phyloP scores from a whole-genome alignment of 1,140 invertebrate genomes.

The Tetramorium alpestre region DNA sequence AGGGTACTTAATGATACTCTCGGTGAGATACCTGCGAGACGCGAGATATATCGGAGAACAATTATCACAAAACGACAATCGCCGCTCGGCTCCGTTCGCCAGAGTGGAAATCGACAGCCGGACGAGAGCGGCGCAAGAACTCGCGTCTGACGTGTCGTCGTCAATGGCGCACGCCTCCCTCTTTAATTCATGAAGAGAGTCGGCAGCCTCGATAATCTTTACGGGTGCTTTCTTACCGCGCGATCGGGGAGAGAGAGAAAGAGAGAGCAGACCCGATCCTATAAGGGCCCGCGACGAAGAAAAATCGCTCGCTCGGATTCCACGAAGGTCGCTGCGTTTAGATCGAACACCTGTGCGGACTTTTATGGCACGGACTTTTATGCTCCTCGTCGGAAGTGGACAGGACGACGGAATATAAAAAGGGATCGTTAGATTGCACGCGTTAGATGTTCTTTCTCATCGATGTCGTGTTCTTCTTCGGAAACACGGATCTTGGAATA shows the following conservation, averaged over 20 bases:
- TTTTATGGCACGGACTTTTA: slow-evolving; percentile 63
- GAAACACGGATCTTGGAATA: background rate
- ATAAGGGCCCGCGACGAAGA: slow-evolving; percentile 74
- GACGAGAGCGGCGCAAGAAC: slow-evolving; percentile 66
- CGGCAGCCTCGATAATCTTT: slow-evolving; percentile 47
- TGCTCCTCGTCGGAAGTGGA: slow-evolving; percentile 16
- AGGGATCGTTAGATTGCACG: slow-evolving; percentile 48
- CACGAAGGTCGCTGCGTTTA: slow-evolving; percentile 76
- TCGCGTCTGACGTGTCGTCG: slow-evolving; percentile 76
- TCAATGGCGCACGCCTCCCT: slow-evolving; percentile 75
- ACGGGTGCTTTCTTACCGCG: slow-evolving; percentile 60
- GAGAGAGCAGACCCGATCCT: slow-evolving; percentile 56
- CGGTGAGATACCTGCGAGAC: background rate
- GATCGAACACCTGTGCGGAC: slow-evolving; percentile 78
- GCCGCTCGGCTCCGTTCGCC: background rate
- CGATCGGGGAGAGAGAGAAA: slow-evolving; percentile 61
- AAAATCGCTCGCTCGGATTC: slow-evolving; percentile 68
- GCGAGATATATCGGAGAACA: slow-evolving; percentile 69
- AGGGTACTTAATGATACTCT: background rate
- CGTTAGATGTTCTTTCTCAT: slow-evolving; percentile 5
- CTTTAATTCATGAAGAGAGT: slow-evolving; percentile 81
- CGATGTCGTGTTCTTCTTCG: background rate
- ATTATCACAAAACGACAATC: slow-evolving; percentile 76
- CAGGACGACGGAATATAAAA: slow-evolving; percentile 28
- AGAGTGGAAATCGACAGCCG: slow-evolving; percentile 56